Evolutionary conservation across 2,113 vertebrate genomes (phyloP).

Genomic region (Vulpes lagopus): DNA sequence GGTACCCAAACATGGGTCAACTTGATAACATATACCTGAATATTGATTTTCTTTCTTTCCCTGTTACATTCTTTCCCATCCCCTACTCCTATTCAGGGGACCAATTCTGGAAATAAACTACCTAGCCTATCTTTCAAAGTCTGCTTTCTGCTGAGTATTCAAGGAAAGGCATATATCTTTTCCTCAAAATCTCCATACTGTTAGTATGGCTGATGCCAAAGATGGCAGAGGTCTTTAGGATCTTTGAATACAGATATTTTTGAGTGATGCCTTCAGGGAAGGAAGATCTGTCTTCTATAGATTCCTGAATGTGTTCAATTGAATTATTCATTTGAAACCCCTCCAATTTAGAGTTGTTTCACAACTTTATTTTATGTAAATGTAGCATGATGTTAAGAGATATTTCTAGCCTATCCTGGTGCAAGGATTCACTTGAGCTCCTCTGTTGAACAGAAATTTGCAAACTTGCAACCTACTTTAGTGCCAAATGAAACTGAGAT

Average conservation of each 20-base stretch:
- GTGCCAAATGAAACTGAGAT: constrained; percentile 49
- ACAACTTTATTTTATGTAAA: constrained; percentile 42
- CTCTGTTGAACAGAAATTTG: constrained; percentile 62
- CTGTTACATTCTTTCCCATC: neutral
- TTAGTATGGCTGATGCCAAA: neutral
- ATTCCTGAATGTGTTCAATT: constrained; percentile 31
- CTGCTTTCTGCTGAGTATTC: neutral
- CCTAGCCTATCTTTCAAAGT: neutral
- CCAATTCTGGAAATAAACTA: neutral
- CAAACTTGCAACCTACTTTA: constrained; percentile 74
- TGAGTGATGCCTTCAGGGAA: constrained; percentile 39
- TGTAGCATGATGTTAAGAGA: constrained; percentile 35
- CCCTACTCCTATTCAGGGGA: neutral
- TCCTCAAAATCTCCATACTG: neutral
- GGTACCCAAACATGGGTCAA: neutral
- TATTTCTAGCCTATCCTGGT: neutral
- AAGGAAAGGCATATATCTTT: neutral
- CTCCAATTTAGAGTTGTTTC: neutral
- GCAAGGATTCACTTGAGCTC: constrained; percentile 19
- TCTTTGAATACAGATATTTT: constrained; percentile 12
- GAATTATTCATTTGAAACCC: constrained; percentile 64
- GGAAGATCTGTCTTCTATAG: neutral
- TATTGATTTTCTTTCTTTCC: neutral
- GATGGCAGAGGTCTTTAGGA: neutral
- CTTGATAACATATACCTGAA: neutral